Evolutionary conservation across 2,113 vertebrate species (phyloP), one percentile per base, ranked within the genome.

Genomic region (Polypterus senegalus): DNA sequence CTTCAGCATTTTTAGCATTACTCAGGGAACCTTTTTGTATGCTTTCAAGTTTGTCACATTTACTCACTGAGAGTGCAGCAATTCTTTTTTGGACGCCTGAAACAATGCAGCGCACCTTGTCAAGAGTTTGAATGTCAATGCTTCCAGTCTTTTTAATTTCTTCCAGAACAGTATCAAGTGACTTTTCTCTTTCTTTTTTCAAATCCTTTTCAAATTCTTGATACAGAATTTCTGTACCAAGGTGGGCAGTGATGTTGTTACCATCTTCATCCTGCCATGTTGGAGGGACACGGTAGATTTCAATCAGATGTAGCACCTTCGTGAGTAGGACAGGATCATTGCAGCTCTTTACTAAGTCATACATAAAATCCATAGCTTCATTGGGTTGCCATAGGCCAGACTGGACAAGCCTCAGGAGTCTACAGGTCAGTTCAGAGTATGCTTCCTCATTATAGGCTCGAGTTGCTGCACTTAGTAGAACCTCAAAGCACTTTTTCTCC

Each of bases 131-230:
- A 3, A 57, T 44, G 61, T 74, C 66, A 45, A 70, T 57, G 56
- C 74, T 61, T 7, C 73, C 68, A 27, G 63, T 3, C 5, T 65
- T 0, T 61, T 70, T 47, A 57, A 80, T 78, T 69, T 80, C 79
- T 0, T 68, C 1, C 48, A 79, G 5, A 49, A 79, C 79, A 60
- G 71, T 61, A 2, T 72, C 61, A 62, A 79, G 49, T 8, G 4
- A 3, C 57, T 78, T 79, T 3, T 73, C 67, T 60, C 0, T 7
- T 4, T 72, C 61, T 2, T 11, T 0, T 3, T 47, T 10, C 47
- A 73, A 56, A 3, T 2, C 1, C 3, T 6, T 0, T 4, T 66
- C 6, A 1, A 79, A 54, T 0, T 7, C 1, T 4, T n/a, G 46
- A 11, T 5, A 4, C 9, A 45, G 44, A 46, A 1, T 51, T 1